Conservation (phyloP, 2,888 invertebrate species). For the Zygogramma bicolorata region DNA sequence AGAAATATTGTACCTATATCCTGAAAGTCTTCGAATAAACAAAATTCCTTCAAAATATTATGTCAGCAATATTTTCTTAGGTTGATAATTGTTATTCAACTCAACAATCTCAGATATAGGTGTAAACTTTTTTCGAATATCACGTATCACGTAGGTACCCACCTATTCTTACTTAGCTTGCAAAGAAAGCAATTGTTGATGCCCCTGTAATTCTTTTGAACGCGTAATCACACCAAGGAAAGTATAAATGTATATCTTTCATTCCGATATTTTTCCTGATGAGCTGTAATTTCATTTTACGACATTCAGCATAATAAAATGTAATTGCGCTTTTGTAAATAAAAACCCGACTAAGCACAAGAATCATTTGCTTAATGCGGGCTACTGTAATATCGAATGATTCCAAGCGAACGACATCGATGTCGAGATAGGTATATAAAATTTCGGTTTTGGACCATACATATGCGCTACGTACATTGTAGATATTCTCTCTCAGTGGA, state of each 20-base stretch:
- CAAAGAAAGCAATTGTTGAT: too few relatives aligned
- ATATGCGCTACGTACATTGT: conserved; percentile 23
- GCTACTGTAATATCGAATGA: neutral
- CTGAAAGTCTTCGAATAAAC: too few relatives aligned
- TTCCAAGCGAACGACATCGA: neutral
- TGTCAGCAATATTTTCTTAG: too few relatives aligned
- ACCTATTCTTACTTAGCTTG: too few relatives aligned
- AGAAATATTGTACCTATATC: too few relatives aligned
- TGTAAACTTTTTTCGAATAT: too few relatives aligned
- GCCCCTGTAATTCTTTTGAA: neutral
- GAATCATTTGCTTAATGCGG: neutral
- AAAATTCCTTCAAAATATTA: too few relatives aligned
- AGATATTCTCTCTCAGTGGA: conserved; percentile 37
- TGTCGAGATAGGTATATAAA: too few relatives aligned
- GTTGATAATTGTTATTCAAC: too few relatives aligned
- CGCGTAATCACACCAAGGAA: neutral
- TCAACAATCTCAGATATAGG: too few relatives aligned
- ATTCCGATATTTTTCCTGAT: neutral
- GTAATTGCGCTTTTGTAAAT: conserved; percentile 8
- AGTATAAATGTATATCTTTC: neutral
- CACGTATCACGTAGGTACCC: neutral
- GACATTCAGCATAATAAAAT: conserved; percentile 8
- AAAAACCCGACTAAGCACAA: conserved; percentile 13
- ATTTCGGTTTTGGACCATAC: conserved; percentile 25
- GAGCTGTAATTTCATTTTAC: neutral